Evolutionary conservation across 2,113 vertebrate species (phyloP), one percentile per base, ranked within the genome.

Genomic region (Grus americana): DNA sequence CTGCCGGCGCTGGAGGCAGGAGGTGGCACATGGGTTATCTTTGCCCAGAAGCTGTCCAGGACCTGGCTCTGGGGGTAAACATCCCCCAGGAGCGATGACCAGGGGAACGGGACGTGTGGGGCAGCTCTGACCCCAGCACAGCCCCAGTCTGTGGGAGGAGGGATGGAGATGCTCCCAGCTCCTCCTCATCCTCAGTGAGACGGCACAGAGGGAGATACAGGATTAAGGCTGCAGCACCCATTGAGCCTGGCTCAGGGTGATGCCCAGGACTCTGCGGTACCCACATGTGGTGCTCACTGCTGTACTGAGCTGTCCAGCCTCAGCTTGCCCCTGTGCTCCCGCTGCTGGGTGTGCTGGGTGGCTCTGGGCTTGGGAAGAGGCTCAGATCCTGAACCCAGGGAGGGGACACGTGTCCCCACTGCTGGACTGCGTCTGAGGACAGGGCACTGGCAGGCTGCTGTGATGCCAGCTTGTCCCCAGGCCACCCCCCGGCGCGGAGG

Each of bases 71-170:
- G 20, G 11, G 8, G 30, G 7, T 4, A 14, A 71, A 55, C 14
- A 4, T 9, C 34, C 49, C 50, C 36, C 27, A 23, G 27, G 44
- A 23, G 2, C 0, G 4, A 2, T 11, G 75, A 4, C 2, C 21
- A 34, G 79, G 50, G 19, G 14, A 26, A 6, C 0, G 20, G 68
- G 65, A 58, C 12, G 2, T 0, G 0, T 0, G 4, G 50, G 47
- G 9, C 55, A 59, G 57, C 47, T 61, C 24, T 8, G 44, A 27
- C 1, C 47, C 42, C 52, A 9, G n/a, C 17, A 10, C 47, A 52
- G 82, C 34, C 78, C 55, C 1, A 1, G 2, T 6, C 29, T 19
- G n/a, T 5, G 73, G 49, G 57, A 42, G 46, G 36, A 44, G 66
- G 20, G 59, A 3, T 1, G 6, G 40, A 42, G 49, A 22, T 24